Evolutionary conservation across 2,113 vertebrate genomes (phyloP), one percentile per base, ranked within the genome.

Genomic region (Coturnix japonica): DNA sequence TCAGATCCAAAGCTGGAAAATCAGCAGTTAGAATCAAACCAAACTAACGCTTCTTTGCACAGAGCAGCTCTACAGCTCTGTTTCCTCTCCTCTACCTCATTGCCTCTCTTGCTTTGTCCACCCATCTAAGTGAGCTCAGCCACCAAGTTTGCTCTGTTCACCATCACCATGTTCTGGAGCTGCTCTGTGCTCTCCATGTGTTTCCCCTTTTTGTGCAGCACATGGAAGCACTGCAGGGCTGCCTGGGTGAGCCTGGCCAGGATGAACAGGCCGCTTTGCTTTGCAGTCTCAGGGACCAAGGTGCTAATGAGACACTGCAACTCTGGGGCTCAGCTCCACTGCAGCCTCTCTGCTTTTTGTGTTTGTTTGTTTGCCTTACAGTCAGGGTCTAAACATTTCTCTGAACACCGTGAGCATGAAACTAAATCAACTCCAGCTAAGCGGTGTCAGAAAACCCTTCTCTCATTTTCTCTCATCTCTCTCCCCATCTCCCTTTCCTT

Each of bases 21-120:
- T 86, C 84, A 95, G 87, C 91, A 74, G 46, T 93, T 80, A 94
- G 83, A 96, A 97, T 82, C 80, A 90, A 96, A 93, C 75, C 75
- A 95, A 97, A 95, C 87, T 88, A 94, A 91, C 30, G 9, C 76
- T 91, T 83, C 92, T 93, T 69, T 82, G 31, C 88, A 87, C 47
- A 31, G 87, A 93, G 89, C 85, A 89, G 83, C 64, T 94, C 85
- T 81, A 63, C 53, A 93, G 66, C 79, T 82, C 89, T 81, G 37
- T 63, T 64, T 87, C 76, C 59, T 85, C 74, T 43, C 30, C 54
- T 18, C 54, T 73, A 67, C 33, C 37, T 46, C 65, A 78, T 47
- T 21, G 10, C 56, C 22, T 63, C 63, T 92, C 56, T 64, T 43
- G 83, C 84, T 93, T 86, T 93, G 93, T 77, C 94, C 91, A 74